Base-by-base conservation (phyloP, 2,113 vertebrate species). In the Meriones unguiculatus region DNA sequence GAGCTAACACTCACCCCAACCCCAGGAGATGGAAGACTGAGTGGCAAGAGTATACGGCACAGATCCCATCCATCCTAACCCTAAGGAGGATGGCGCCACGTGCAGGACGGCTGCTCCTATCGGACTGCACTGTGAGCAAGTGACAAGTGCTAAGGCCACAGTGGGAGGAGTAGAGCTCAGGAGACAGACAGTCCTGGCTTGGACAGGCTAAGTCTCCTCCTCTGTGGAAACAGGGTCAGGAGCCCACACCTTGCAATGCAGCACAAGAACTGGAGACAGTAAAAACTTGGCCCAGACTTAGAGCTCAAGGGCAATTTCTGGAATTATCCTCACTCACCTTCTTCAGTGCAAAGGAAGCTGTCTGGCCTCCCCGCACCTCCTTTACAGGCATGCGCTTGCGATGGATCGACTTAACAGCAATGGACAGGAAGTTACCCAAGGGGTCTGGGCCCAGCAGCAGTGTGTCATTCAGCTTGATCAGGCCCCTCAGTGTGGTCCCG, bases 361-460 rank as follows among this genome's bases (percentile, higher is more conserved):
- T 99, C 98, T 99, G 99, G 50, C 99, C 99, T 14, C 99, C 99
- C 38, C 99, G 98, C 41, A 99, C 99, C 98, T 99, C 99, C 98
- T 99, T 99, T 93, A 99, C 99, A 0, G 99, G 99, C 99, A 99
- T 99, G 95, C 99, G 99, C 97, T 99, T 99, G 93, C 99, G 99
- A 97, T 99, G 99, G 97, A 99, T 99, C 12, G 99, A 99, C 97
- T 99, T 99, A 93, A 99, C 99, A 2, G 99, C 99, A 35, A 99
- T 99, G 72, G 99, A 92, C 52, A 99, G 98, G 98, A 99, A 99
- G 98, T 99, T 99, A 65, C 99, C 99, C 90, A 99, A 97, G 11
- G 99, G 99, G 97, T 99, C 99, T 0, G 99, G 99, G 24, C 99
- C 99, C 35, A 99, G 98, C 30, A 99, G 98, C 98, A 99, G 98